These are phyloP conservation scores for Echeneis naucrates DNA, from an alignment of 2,797 vertebrate species.

Conservation along the genomic window DNA sequence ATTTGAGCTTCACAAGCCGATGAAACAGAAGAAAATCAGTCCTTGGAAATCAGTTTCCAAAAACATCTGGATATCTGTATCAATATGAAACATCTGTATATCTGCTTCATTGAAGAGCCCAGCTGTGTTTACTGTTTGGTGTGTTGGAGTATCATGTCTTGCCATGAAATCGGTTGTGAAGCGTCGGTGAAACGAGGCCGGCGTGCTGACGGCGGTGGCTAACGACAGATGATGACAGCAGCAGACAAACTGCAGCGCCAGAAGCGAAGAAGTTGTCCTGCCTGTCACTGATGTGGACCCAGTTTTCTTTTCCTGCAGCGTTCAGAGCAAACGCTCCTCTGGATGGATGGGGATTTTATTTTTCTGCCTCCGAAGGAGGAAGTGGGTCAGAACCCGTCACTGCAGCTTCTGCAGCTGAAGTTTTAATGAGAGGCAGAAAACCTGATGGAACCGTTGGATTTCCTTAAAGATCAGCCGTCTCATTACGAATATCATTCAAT, in stretches of 20 bases:
- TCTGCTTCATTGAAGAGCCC: slow-evolving; percentile 10
- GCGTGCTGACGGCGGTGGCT: slow-evolving; percentile 46
- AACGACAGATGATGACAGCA: too few relatives aligned
- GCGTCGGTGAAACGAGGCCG: slow-evolving; percentile 59
- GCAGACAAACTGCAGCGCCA: slow-evolving; percentile 53
- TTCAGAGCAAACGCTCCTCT: not conserved
- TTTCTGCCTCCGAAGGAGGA: not conserved
- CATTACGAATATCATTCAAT: not conserved
- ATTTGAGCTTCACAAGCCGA: not conserved
- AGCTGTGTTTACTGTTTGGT: slow-evolving; percentile 29
- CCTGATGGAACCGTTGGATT: not conserved
- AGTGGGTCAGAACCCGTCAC: slow-evolving; percentile 34
- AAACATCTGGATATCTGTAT: too few relatives aligned
- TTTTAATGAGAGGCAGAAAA: not conserved
- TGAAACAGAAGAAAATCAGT: not conserved
- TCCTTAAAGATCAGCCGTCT: not conserved
- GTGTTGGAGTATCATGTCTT: slow-evolving; percentile 26
- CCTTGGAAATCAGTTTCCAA: not conserved
- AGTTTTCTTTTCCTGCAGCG: not conserved
- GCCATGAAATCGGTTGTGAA: slow-evolving; percentile 42
- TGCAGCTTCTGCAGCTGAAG: not conserved
- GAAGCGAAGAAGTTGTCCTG: slow-evolving; percentile 5
- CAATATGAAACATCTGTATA: not conserved
- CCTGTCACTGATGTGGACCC: not conserved
- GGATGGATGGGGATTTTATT: not conserved